Base-by-base conservation (phyloP, 1,140 invertebrate species). In the Heliconius melpomene region DNA sequence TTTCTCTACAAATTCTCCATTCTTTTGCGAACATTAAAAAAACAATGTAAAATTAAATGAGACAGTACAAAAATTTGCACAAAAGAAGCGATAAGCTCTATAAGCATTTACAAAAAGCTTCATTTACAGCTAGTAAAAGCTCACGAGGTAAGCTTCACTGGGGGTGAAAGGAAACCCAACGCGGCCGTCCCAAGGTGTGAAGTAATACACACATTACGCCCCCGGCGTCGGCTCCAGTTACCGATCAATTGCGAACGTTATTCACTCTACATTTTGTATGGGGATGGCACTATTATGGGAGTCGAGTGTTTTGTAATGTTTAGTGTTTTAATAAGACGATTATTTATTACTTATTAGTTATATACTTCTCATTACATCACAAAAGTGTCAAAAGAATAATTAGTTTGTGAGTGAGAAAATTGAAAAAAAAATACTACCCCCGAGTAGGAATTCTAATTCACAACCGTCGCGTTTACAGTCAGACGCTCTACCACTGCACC, bases 101-200 rank as follows among this genome's bases (percentile, higher is more conserved):
- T 29, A 11, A 66, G 23, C 23, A 66, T 29, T 23, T 66, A 66
- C 60, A 66, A 66, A 23, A 66, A 18, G 60, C 60, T 66, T 66
- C 60, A 66, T 66, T 66, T 66, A 66, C 26, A 26, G 23, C 26
- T 29, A 66, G 60, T 66, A n/a, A 66, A 66, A 66, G 60, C 60
- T 29, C 60, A 29, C 60, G 16, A 66, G 26, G 60, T 29, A 29
- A 26, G 23, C 60, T 66, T 9, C n/a, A 66, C 23, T 29, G 13
- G n/a, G 60, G 60, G 60, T 66, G 60, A 32, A 77, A 74, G 52
- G 79, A 75, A 80, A 83, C 73, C 23, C 50, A 76, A 80, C 18
- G 32, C 76, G 60, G 76, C 60, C 60, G 46, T 54, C 26, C 57
- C 54, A 71, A 84, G 84, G 84, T 85, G 84, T 85, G 84, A 85